Base-by-base conservation (phyloP, 2,113 vertebrate species). In the Toxotes chatareus region DNA sequence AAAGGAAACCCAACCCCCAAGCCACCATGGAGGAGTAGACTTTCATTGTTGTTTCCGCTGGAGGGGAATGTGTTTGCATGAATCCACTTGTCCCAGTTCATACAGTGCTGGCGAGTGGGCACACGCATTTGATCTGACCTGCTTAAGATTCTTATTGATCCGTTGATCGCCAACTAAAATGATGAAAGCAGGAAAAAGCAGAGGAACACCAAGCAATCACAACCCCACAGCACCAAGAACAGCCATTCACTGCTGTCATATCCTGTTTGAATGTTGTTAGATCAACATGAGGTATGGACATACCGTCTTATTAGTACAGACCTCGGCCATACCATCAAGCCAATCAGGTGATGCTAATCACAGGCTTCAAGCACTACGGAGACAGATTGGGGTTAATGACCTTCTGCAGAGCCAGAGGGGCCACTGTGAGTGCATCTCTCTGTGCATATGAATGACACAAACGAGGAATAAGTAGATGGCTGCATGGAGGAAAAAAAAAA, bases 331-430 rank as follows among this genome's bases (percentile, higher is more conserved):
- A 70, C 66, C 65, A 80, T 89, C 74, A 3, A 85, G 55, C 75
- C 84, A 91, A 85, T 93, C 82, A 82, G 79, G 79, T 79, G 78
- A 74, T 71, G 77, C 84, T 88, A 87, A 89, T 90, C 53, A 72
- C 76, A 66, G 59, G 47, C 90, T 86, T 74, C 49, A 61, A 81
- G 88, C 72, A 32, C 31, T 10, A 61, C 14, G n/a, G 46, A 91
- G 91, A 92, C 88, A 89, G 81, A 92, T 88, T 85, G 84, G 56
- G 88, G 89, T 93, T 89, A 93, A 93, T 82, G 88, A 90, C 85
- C 89, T 88, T 86, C 80, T 91, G 75, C 64, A 79, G 62, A 79
- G 76, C 84, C 84, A 49, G 74, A 67, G 77, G 84, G 73, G 82
- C 66, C 65, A 67, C 38, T 4, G 13, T 12, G 57, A 66, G 42